These are phyloP conservation scores for Chromoteleia sp. DNA, from an alignment of 2,888 invertebrate genomes.

Conservation along the genomic window DNA sequence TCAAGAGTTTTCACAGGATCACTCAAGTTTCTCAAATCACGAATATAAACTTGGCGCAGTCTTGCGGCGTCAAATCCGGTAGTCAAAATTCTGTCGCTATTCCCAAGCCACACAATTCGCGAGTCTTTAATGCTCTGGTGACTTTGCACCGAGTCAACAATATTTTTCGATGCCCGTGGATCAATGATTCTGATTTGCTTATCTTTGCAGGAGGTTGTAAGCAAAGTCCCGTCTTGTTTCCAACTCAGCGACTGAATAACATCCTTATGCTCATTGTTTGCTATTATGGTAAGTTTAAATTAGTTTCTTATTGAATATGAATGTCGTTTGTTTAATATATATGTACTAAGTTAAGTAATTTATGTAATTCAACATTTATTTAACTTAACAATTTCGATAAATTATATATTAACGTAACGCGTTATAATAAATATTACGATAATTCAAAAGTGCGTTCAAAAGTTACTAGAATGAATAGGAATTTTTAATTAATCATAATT, in stretches of 20 bases:
- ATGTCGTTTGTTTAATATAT: too few species aligned
- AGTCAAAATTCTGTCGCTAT: slow-evolving; percentile 92
- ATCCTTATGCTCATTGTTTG: slow-evolving; percentile 91
- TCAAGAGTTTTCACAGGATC: slow-evolving; percentile 92
- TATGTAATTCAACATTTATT: too few species aligned
- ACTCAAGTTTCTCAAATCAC: slow-evolving; percentile 93
- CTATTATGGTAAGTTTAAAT: slow-evolving; percentile 79
- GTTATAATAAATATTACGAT: too few species aligned
- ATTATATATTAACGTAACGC: too few species aligned
- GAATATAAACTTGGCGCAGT: slow-evolving; percentile 94
- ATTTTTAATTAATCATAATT: too few species aligned
- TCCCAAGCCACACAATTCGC: slow-evolving; percentile 95
- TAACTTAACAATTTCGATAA: too few species aligned
- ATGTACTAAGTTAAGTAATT: too few species aligned
- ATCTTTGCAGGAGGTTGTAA: slow-evolving; percentile 96
- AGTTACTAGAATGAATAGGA: too few species aligned
- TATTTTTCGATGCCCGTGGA: slow-evolving; percentile 87
- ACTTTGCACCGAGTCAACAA: slow-evolving; percentile 88
- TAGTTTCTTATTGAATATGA: slow-evolving; percentile 12
- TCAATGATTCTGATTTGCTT: slow-evolving; percentile 94
- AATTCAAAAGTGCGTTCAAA: too few species aligned
- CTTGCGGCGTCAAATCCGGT: slow-evolving; percentile 96
- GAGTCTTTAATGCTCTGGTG: slow-evolving; percentile 97
- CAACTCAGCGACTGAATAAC: slow-evolving; percentile 96
- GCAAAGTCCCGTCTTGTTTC: slow-evolving; percentile 93